Evolutionary conservation across 2,113 vertebrate species (phyloP), one percentile per base, ranked within the genome.

Genomic region (Poeciliopsis prolifica): DNA sequence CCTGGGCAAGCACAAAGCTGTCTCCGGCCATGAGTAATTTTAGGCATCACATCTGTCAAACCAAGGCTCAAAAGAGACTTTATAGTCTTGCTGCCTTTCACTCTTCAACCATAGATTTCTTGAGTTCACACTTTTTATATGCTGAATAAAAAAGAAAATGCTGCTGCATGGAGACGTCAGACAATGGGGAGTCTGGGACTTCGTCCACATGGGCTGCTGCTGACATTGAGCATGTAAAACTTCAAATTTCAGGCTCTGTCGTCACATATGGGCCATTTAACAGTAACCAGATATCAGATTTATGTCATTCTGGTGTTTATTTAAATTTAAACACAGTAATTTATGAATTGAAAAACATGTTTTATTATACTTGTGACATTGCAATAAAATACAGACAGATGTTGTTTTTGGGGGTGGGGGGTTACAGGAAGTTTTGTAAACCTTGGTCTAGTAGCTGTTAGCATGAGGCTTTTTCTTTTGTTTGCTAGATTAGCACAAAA

Each of bases 41-140:
- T 58, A 78, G 78, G 77, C 62, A 72, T 35, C 13, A 17, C 48
- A 77, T 92, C 73, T 82, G 81, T 91, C 89, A 91, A 87, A 89
- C 86, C 48, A 42, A 28, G 81, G 76, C 85, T 89, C 80, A 75
- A 31, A 61, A 60, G 61, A 86, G 76, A 82, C 85, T 89, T 81
- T 44, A 70, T 37, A 74, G 82, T 68, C 71, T 91, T 86, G 82
- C 60, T 37, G 60, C 76, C 71, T 83, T 76, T 76, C 63, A 29
- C 76, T 79, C 65, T 78, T 42, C 77, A 71, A 70, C 65, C 15
- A 17, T 70, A 79, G 74, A 85, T 82, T 77, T 88, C 76, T 77
- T 80, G 48, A 61, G 83, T 82, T 88, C 67, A 80, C 80, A 87
- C 76, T 72, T 42, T 80, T 79, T 66, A 51, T 61, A 68, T 24